Evolutionary conservation across 2,797 vertebrate genomes (phyloP).

Genomic region (Hoplostethus atlanticus): DNA sequence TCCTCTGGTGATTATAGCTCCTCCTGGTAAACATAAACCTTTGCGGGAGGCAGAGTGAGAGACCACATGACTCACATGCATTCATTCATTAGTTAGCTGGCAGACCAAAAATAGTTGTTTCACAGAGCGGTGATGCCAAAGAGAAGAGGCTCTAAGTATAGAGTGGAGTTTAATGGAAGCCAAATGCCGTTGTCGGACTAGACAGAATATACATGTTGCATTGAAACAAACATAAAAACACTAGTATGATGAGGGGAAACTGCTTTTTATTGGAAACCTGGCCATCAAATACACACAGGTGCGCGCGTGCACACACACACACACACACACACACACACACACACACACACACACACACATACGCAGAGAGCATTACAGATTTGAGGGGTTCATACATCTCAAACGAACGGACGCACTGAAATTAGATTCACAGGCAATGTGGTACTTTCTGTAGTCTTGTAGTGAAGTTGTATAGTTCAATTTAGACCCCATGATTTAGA

Average conservation of each 20-base stretch:
- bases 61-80: conserved; percentile 55
- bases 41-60: conserved; percentile 41
- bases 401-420: no score
- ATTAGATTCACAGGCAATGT: no score
- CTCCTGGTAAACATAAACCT: conserved; percentile 50
- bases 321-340: neutral
- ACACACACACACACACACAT: neutral
- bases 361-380: no score
- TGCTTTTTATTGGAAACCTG: no score
- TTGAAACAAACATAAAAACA: no score
- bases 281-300: neutral
- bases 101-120: conserved; percentile 58
- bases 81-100: conserved; percentile 47
- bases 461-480: no score
- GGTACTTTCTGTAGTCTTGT: no score
- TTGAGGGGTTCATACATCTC: no score
- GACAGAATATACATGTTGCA: neutral
- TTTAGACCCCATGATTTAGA: no score
- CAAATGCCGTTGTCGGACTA: neutral
- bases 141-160: conserved; percentile 52
- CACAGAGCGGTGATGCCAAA: conserved; percentile 39
- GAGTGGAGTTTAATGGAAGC: conserved; percentile 35
- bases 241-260: neutral
- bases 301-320: neutral
- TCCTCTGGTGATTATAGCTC: conserved; percentile 24